These are phyloP conservation scores for Noctuana brunneofusca DNA, from an alignment of 2,888 invertebrate genomes.

Conservation along the genomic window DNA sequence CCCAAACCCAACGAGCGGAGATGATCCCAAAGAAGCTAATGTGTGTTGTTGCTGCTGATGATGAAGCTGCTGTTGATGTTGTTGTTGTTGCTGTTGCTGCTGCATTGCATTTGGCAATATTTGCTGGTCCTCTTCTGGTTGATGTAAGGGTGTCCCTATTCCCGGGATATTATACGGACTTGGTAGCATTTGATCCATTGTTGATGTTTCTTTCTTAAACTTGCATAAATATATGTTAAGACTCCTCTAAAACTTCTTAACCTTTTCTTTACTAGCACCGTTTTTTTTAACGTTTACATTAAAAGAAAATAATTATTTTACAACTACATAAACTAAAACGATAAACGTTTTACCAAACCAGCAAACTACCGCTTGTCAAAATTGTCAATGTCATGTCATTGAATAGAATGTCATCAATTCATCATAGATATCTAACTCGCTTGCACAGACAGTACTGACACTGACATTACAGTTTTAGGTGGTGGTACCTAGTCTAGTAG, in stretches of 20 bases:
- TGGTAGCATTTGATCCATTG: conserved; percentile 95
- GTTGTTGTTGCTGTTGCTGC: conserved; percentile 89
- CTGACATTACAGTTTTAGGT: too few species aligned
- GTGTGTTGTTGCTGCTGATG: conserved; percentile 78
- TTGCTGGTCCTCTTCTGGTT: conserved; percentile 95
- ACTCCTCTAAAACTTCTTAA: neutral
- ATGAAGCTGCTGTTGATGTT: conserved; percentile 83
- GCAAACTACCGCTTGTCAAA: too few species aligned
- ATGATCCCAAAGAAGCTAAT: conserved; percentile 82
- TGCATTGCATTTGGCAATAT: conserved; percentile 93
- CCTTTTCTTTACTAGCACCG: neutral
- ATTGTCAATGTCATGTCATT: too few species aligned
- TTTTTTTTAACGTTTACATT: too few species aligned
- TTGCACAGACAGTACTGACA: too few species aligned
- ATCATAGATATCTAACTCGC: too few species aligned
- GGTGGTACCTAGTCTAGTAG: too few species aligned
- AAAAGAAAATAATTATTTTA: too few species aligned
- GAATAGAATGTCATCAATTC: too few species aligned
- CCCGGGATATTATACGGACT: conserved; percentile 96
- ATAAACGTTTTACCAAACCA: too few species aligned
- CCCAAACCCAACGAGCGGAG: conserved; percentile 84
- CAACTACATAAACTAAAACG: too few species aligned
- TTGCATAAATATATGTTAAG: neutral
- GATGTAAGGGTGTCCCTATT: conserved; percentile 94
- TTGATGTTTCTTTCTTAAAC: neutral